These are phyloP conservation scores for Apostichopus japonicus DNA, from an alignment of 35 echinoderm and acorn worm genomes.

Conservation along the genomic window DNA sequence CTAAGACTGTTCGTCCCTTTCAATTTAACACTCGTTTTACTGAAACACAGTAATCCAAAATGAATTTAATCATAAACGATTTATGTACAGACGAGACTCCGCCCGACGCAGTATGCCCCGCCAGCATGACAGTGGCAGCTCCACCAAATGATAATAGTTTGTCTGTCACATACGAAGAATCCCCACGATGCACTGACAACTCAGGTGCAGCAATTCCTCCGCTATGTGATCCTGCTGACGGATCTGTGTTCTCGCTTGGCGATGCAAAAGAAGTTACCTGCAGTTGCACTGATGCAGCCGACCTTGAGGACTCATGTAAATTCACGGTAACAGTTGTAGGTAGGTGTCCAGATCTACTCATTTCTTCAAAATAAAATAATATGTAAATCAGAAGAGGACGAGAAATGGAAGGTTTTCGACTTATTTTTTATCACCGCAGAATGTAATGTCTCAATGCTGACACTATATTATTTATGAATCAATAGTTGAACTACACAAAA, in stretches of 20 bases:
- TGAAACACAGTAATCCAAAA: not conserved
- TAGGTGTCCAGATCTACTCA: not conserved
- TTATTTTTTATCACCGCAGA: no score
- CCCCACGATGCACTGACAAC: not conserved
- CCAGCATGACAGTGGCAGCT: not conserved
- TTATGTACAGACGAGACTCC: not conserved
- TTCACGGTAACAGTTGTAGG: no score
- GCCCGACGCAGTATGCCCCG: not conserved
- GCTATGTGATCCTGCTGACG: not conserved
- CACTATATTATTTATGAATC: no score
- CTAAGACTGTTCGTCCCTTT: no score
- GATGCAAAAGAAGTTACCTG: conserved; percentile 1
- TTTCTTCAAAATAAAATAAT: not conserved
- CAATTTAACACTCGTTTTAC: no score
- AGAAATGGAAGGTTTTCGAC: no score
- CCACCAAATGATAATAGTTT: not conserved
- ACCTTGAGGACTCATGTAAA: no score
- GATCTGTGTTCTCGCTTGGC: not conserved
- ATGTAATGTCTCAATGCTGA: no score
- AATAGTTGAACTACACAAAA: no score
- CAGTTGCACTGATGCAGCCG: no score
- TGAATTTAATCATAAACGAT: conserved; percentile 16
- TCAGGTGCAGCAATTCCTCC: not conserved
- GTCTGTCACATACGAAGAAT: not conserved
- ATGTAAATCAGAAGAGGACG: no score